Conservation (phyloP, 1,140 invertebrate genomes). For the Eumeta japonica region DNA sequence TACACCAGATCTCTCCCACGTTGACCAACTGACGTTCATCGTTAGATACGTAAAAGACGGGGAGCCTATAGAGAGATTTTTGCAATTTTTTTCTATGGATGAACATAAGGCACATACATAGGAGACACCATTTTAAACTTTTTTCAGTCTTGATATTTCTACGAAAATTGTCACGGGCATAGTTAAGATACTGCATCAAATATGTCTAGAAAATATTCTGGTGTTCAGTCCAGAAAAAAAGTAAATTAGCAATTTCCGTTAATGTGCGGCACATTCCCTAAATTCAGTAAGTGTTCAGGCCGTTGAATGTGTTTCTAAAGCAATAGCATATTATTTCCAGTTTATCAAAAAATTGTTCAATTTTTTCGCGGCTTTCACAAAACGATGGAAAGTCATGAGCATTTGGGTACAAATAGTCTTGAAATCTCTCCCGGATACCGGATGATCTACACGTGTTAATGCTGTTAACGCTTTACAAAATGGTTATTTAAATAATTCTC, state of each 20-base stretch:
- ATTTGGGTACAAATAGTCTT: too few species aligned
- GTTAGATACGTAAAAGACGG: slow-evolving; percentile 18
- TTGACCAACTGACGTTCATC: too few species aligned
- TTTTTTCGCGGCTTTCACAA: too few species aligned
- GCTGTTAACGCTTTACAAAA: too few species aligned
- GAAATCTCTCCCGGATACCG: too few species aligned
- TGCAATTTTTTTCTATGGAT: slow-evolving; percentile 15
- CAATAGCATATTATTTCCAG: too few species aligned
- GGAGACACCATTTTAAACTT: slow-evolving; percentile 17
- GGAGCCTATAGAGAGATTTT: slow-evolving; percentile 16
- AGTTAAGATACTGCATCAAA: slow-evolving; percentile 29
- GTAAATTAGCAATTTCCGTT: slow-evolving; percentile 6
- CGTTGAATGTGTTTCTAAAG: too few species aligned
- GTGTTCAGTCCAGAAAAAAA: slow-evolving; percentile 8
- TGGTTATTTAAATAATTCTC: too few species aligned
- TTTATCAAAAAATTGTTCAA: too few species aligned
- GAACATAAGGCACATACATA: slow-evolving; percentile 18
- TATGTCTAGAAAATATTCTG: slow-evolving; percentile 28
- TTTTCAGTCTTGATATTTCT: slow-evolving; percentile 19
- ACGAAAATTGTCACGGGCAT: slow-evolving; percentile 31
- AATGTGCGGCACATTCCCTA: slow-evolving; percentile 8
- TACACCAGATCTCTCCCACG: too few species aligned
- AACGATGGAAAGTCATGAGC: too few species aligned
- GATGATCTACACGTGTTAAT: too few species aligned
- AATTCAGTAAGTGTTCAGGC: slow-evolving; percentile 5